These are phyloP conservation scores for Capra hircus DNA, from an alignment of 2,113 vertebrate species.

Conservation along the genomic window DNA sequence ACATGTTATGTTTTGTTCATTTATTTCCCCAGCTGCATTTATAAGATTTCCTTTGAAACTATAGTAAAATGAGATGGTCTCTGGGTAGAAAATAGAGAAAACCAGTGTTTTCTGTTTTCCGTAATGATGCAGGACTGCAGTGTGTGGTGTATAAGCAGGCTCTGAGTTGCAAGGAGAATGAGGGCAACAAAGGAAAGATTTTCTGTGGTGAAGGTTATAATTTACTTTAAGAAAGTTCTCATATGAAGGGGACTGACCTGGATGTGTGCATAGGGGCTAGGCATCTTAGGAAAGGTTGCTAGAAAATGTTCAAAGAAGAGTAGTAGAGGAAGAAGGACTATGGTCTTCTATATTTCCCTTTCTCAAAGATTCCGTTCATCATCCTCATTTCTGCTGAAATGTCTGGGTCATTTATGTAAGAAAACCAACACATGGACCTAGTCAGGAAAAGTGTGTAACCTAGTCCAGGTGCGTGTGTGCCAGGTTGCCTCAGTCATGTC, in stretches of 20 bases:
- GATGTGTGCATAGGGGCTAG: not conserved
- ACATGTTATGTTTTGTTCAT: conserved; percentile 38
- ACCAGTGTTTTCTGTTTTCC: conserved; percentile 27
- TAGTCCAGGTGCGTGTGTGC: not conserved
- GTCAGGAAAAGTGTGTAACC: not conserved
- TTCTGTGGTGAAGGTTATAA: not conserved
- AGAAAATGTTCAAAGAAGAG: not conserved
- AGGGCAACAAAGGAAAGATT: not conserved
- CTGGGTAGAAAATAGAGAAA: conserved; percentile 29
- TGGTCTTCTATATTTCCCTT: not conserved
- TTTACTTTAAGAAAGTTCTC: not conserved
- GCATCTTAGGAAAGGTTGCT: not conserved
- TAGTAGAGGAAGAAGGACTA: not conserved
- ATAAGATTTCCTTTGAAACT: conserved; percentile 57
- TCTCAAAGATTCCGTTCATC: not conserved
- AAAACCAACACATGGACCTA: not conserved
- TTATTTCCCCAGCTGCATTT: conserved; percentile 52
- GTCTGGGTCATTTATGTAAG: not conserved
- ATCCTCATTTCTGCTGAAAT: not conserved
- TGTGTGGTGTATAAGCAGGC: not conserved
- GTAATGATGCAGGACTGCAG: not conserved
- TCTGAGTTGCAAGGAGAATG: not conserved
- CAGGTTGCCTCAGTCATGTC: not conserved
- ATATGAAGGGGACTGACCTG: fast-evolving
- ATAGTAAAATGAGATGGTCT: conserved; percentile 39